These are phyloP conservation scores for Siphamia tubifer DNA, from an alignment of 2,113 vertebrate species.

Conservation along the genomic window DNA sequence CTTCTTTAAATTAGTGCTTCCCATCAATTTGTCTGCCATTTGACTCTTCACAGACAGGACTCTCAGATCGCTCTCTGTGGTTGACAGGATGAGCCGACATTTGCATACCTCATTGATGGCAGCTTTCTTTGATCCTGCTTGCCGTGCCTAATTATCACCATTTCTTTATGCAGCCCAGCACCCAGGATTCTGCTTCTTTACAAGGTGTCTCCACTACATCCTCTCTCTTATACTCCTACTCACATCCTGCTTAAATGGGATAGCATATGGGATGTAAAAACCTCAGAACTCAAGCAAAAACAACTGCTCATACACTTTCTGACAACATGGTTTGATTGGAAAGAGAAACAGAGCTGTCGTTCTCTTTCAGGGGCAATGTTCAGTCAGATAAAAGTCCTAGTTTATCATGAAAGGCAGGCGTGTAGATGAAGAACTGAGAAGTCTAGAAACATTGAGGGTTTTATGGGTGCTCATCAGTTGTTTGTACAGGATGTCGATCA, in stretches of 20 bases:
- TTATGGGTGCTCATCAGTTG: conserved; percentile 26
- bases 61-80: conserved; percentile 46
- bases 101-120: conserved; percentile 67
- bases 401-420: conserved; percentile 57
- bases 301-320: conserved; percentile 3
- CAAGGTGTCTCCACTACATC: conserved; percentile 31
- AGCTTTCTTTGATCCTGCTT: conserved; percentile 61
- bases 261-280: conserved; percentile 27
- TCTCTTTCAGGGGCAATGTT: conserved; percentile 29
- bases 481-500: conserved; percentile 27
- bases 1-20: conserved; percentile 3
- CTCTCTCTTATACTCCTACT: conserved; percentile 12
- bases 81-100: conserved; percentile 56
- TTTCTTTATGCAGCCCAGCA: conserved; percentile 42
- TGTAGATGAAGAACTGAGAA: conserved; percentile 43
- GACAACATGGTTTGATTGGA: conserved; percentile 19
- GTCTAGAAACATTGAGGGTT: conserved; percentile 4
- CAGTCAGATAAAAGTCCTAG: conserved; percentile 32
- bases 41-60: conserved; percentile 29
- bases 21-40: conserved; percentile 42
- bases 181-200: conserved; percentile 38
- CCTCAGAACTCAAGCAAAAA: conserved; percentile 16
- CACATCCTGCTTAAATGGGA: conserved; percentile 46
- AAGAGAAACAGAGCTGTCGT: conserved; percentile 1
- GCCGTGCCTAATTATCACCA: conserved; percentile 63